Evolutionary conservation across 2,797 vertebrate genomes (phyloP), one percentile per base, ranked within the genome.

Genomic region (Platyrinchus mystaceus): DNA sequence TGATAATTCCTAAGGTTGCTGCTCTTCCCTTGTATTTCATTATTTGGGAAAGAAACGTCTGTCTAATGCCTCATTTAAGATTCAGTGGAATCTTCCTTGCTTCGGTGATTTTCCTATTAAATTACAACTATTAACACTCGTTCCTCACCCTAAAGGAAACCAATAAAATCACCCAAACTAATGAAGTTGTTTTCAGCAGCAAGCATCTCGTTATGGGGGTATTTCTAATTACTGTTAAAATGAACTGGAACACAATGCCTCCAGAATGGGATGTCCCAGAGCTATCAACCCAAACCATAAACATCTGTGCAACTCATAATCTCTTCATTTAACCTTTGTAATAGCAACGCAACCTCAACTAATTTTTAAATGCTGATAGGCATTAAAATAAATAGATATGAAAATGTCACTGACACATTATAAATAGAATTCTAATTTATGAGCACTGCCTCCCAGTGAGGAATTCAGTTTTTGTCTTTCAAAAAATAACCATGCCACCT

Each of bases 31-130:
- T 97, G 76, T 93, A 97, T 96, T 96, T 97, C 84, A 93, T 93
- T 97, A 87, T 98, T 96, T 96, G 82, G 75, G 93, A 95, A 87
- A 80, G 87, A 87, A 96, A 77, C 1, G 34, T 90, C 89, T 97
- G 95, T 93, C 92, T 94, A 93, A 94, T 90, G 96, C 96, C 90
- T 98, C 96, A 96, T 97, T 98, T 97, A 97, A 97, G 94, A 97
- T 97, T 97, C 96, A 94, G 93, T 92, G 73, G 69, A 96, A 96
- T 97, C 93, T 90, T 98, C 90, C 79, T 94, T 97, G 97, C 97
- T 97, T 97, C 93, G 19, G 94, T 97, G 97, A 97, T 97, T 97
- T 98, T 97, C 94, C 96, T 97, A 97, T 98, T 98, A 97, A 97
- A 97, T 98, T 97, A 97, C 95, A 96, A 97, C 97, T 97, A 97